Evolutionary conservation across 1,140 invertebrate genomes (phyloP).

Genomic region (Liolophura sinensis): DNA sequence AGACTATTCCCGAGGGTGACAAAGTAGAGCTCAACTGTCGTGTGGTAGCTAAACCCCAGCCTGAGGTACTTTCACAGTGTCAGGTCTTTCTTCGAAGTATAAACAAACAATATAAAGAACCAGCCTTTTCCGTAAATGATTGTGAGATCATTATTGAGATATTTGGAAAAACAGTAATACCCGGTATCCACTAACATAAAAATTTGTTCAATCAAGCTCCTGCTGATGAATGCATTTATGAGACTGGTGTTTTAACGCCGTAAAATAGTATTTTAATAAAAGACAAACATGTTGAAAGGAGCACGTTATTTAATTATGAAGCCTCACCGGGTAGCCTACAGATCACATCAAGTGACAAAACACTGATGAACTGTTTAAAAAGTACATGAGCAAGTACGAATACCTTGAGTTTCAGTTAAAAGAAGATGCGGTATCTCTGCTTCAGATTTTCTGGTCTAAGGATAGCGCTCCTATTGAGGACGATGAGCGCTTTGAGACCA

Average conservation of each 20-base stretch:
- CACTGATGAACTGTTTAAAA: not conserved
- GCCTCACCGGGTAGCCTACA: too few relatives aligned
- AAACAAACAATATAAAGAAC: too few relatives aligned
- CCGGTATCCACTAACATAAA: too few relatives aligned
- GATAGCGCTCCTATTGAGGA: slow-evolving; percentile 6
- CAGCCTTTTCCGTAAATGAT: too few relatives aligned
- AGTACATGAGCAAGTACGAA: not conserved
- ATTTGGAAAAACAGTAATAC: too few relatives aligned
- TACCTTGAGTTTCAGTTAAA: slow-evolving; percentile 6
- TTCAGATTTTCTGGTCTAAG: slow-evolving; percentile 19
- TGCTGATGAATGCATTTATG: not conserved
- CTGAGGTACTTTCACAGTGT: slow-evolving; percentile 29
- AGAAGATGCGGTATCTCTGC: slow-evolving; percentile 2
- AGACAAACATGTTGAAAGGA: too few relatives aligned
- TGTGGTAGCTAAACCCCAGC: slow-evolving; percentile 42
- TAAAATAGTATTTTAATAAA: too few relatives aligned
- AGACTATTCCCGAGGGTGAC: slow-evolving; percentile 42
- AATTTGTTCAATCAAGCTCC: too few relatives aligned
- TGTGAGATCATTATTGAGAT: too few relatives aligned
- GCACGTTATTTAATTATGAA: too few relatives aligned
- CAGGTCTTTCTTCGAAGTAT: not conserved
- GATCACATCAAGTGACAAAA: too few relatives aligned
- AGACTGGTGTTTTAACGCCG: too few relatives aligned
- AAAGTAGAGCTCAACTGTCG: slow-evolving; percentile 43
- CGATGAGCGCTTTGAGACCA: not conserved